A percentile compares a stretch with the other conserved stretches of the same genome.
phyloP scores from a whole-genome alignment of 2,888 invertebrate species.

The Dimorphilus gyrociliatus region DNA sequence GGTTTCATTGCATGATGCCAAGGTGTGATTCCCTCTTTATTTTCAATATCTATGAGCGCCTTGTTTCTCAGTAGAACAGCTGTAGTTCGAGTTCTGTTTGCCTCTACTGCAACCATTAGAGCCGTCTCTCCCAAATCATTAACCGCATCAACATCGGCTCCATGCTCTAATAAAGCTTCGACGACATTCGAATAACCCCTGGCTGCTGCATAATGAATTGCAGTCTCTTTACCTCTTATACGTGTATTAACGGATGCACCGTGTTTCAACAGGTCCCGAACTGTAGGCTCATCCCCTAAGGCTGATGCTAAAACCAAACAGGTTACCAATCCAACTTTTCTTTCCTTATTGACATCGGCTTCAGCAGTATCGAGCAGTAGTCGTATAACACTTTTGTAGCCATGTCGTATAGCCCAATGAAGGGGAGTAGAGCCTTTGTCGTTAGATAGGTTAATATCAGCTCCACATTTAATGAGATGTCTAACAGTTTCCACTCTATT shows the following conservation, averaged over 20 bases:
- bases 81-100: too few relatives aligned
- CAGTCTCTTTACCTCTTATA: slow-evolving; percentile 27
- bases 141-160: too few relatives aligned
- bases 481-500: slow-evolving; percentile 8
- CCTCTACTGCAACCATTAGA: slow-evolving; percentile 23
- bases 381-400: slow-evolving; percentile 17
- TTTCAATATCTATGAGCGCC: slow-evolving; percentile 17
- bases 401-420: slow-evolving; percentile 32
- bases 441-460: slow-evolving; percentile 20
- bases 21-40: slow-evolving; percentile 22
- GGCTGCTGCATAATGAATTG: slow-evolving; percentile 34
- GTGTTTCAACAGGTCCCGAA: slow-evolving; percentile 14
- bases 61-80: too few relatives aligned
- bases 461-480: slow-evolving; percentile 14
- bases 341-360: slow-evolving; percentile 20
- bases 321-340: slow-evolving; percentile 27
- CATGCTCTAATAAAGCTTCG: too few relatives aligned
- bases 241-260: slow-evolving; percentile 21
- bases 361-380: slow-evolving; percentile 19
- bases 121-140: too few relatives aligned
- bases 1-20: slow-evolving; percentile 26
- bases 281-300: slow-evolving; percentile 19
- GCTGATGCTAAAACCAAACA: slow-evolving; percentile 30
- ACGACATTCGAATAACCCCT: slow-evolving; percentile 29
- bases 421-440: slow-evolving; percentile 32